Base-by-base conservation (phyloP, 2,113 vertebrate genomes). In the Prunella himalayana region DNA sequence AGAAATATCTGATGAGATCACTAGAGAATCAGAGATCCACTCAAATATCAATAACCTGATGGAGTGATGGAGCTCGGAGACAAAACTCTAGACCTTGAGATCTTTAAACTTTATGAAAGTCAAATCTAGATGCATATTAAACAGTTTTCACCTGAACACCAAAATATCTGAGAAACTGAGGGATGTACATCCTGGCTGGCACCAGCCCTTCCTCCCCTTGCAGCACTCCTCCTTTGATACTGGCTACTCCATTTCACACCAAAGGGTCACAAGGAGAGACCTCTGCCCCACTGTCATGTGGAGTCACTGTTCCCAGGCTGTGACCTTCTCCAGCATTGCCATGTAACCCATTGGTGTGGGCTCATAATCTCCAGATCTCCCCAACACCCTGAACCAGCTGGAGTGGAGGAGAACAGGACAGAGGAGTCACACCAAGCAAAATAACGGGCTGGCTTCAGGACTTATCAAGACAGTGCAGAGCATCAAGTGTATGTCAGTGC, bases 311-410 rank as follows among this genome's bases (percentile, higher is more conserved):
- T 44, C 31, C 50, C 22, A 27, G 2, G 8, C 66, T 69, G 41
- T 35, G 59, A 78, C 31, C 61, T 66, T 35, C 31, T 70, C 71
- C 33, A 76, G 68, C 2, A 20, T 0, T 28, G 37, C 18, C 21
- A n/a, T 0, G 0, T 20, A 25, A 6, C 15, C 30, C 3, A 5
- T 24, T 65, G 15, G 20, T 5, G 21, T 0, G 1, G 17, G 30
- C 24, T 69, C 5, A 0, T 21, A 12, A 81, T 57, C 78, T 71
- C 42, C 81, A 78, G 28, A 53, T 51, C 25, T 56, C 30, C 19
- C 24, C 13, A 72, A 18, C 10, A n/a, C 6, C 15, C 22, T 41
- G 45, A 83, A 65, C 4, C 17, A 81, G 49, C 15, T 68, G 30
- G 18, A 78, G 10, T 0, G 75, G 63, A 72, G 64, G 6, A 91